Percentiles rank a stretch among this genome's conserved stretches.
These are phyloP conservation scores for Empis stercorea DNA, from an alignment of 2,888 invertebrate species.

Conservation along the genomic window DNA sequence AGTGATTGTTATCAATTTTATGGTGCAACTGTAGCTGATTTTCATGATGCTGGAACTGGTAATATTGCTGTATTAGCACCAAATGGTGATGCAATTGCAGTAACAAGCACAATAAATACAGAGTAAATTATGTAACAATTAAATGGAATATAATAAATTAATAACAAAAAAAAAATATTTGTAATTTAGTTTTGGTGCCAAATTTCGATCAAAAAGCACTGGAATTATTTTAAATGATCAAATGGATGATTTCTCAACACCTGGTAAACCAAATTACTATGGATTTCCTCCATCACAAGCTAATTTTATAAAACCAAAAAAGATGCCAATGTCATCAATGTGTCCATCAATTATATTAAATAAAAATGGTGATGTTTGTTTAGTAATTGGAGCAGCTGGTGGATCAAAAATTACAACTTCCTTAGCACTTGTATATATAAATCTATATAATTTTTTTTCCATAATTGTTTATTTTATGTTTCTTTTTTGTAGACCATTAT, in stretches of 20 bases:
- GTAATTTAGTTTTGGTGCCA: slow-evolving; percentile 31
- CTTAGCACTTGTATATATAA: slow-evolving; percentile 55
- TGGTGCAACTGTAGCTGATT: slow-evolving; percentile 48
- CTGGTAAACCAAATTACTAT: slow-evolving; percentile 58
- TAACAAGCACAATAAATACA: slow-evolving; percentile 76
- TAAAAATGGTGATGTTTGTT: slow-evolving; percentile 43
- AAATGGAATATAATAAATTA: neutral
- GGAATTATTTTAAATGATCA: slow-evolving; percentile 84
- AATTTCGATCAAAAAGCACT: slow-evolving; percentile 56
- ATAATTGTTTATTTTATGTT: too few species aligned
- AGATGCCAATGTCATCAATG: slow-evolving; percentile 85
- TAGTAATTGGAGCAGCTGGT: slow-evolving; percentile 77
- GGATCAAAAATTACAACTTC: slow-evolving; percentile 83
- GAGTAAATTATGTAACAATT: slow-evolving; percentile 5
- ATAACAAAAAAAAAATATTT: neutral
- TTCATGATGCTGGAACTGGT: slow-evolving; percentile 76
- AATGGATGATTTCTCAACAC: slow-evolving; percentile 93
- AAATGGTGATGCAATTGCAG: slow-evolving; percentile 81
- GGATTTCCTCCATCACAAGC: slow-evolving; percentile 68
- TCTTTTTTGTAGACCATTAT: slow-evolving; percentile 43
- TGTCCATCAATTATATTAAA: slow-evolving; percentile 67
- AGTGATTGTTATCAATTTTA: slow-evolving; percentile 55
- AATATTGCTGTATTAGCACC: slow-evolving; percentile 74
- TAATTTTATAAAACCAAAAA: slow-evolving; percentile 71
- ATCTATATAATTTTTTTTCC: too few species aligned